Evolutionary conservation across 2,888 invertebrate genomes (phyloP), one percentile per base, ranked within the genome.

Genomic region (Urechis unicinctus): DNA sequence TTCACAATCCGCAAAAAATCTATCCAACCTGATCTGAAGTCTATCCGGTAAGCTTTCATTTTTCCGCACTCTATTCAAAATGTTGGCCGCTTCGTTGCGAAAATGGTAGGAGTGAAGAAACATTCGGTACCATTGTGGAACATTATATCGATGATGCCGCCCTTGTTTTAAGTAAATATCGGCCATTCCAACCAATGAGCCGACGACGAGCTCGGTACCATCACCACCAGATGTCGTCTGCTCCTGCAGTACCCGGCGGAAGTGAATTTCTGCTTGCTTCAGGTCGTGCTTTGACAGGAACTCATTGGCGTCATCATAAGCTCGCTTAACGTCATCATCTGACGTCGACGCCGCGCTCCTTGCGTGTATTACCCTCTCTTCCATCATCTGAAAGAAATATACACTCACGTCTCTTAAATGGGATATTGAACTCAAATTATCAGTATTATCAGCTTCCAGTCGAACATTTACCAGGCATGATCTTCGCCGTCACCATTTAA

Each of bases 111-210:
- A 29, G 21, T 50, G 49, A 31, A 49, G 29, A 41, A 54, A 24
- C 26, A 28, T 24, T 17, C 54, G 31, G 2, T 31, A 17, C 59
- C 61, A 60, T 29, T 59, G 59, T n/a, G 56, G 22, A n/a, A 52
- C 53, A 26, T 46, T 42, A 44, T 44, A 30, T 1, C 58, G 45
- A 26, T 36, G 24, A 2, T 26, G 22, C 5, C 56, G 55, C 2
- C 50, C 56, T 28, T 54, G 50, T 31, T 59, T 58, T 5, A 47
- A 41, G 50, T 57, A 56, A 3, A 61, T 44, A 28, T 61, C 59
- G 3, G 55, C 55, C 21, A 61, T 53, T 17, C 61, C 61, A 6
- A 52, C 17, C 42, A 61, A 50, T 3, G 57, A 24, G 2, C 5
- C 45, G 9, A 45, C 9, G 6, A 21, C 46, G 46, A 45, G 46